Percentiles rank a stretch among this genome's conserved stretches.
These are phyloP conservation scores for Platycheirus albimanus DNA, from an alignment of 2,888 invertebrate genomes.

Conservation along the genomic window DNA sequence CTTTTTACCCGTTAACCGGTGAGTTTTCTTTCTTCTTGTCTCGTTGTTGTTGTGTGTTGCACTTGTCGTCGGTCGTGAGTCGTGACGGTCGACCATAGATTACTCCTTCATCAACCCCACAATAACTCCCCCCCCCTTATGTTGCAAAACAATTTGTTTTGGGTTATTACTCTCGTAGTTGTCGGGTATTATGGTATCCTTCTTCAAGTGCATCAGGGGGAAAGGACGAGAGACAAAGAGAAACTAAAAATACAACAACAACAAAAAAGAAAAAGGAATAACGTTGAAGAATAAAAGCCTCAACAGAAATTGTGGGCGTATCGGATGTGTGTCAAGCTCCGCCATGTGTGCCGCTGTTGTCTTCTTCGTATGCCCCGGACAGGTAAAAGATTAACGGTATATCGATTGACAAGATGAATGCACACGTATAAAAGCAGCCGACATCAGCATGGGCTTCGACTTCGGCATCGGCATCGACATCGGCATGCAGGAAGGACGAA, in stretches of 20 bases:
- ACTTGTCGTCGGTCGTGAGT: too few species aligned
- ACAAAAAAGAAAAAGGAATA: not conserved
- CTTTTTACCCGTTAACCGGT: not conserved
- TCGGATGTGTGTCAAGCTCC: slow-evolving; percentile 69
- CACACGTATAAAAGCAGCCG: slow-evolving; percentile 57
- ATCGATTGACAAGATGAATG: slow-evolving; percentile 73
- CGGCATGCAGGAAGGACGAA: too few species aligned
- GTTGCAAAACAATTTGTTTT: slow-evolving; percentile 68
- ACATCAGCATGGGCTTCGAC: too few species aligned
- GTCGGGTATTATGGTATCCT: slow-evolving; percentile 40
- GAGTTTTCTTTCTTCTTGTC: slow-evolving; percentile 5
- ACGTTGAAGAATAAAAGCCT: slow-evolving; percentile 35
- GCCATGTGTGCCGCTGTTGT: slow-evolving; percentile 45
- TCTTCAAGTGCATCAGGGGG: slow-evolving; percentile 31
- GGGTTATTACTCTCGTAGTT: slow-evolving; percentile 66
- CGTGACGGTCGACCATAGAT: slow-evolving; percentile 57
- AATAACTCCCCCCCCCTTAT: not conserved
- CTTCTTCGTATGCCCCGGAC: slow-evolving; percentile 46
- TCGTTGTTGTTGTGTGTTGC: slow-evolving; percentile 26
- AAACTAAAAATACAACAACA: not conserved
- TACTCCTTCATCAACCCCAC: not conserved
- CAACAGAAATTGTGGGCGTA: slow-evolving; percentile 52
- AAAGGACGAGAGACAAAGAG: slow-evolving; percentile 22
- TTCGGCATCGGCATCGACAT: too few species aligned
- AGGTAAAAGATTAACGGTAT: slow-evolving; percentile 70